phyloP scores from a whole-genome alignment of 2,888 invertebrate species.

The Eupithecia abbreviata region DNA sequence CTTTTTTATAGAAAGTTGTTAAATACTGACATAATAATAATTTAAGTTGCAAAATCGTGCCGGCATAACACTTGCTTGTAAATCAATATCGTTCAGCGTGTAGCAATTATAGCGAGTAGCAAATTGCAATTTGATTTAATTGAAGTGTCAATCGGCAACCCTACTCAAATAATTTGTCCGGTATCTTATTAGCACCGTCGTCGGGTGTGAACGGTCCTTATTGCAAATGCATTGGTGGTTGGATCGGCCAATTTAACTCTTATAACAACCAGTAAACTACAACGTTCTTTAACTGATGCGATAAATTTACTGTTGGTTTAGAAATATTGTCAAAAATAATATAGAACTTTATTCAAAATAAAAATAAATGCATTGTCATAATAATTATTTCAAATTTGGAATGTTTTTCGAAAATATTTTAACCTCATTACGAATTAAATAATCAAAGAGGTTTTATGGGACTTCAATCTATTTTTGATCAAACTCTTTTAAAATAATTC shows the following conservation, averaged over 20 bases:
- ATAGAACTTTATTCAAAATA: neutral
- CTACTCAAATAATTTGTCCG: slow-evolving; percentile 30
- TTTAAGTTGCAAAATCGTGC: neutral
- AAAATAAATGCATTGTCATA: neutral
- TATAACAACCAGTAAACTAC: slow-evolving; percentile 23
- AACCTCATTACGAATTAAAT: neutral
- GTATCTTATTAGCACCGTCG: slow-evolving; percentile 29
- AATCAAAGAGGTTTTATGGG: neutral
- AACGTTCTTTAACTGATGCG: slow-evolving; percentile 23
- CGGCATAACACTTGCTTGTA: neutral
- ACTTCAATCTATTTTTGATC: neutral
- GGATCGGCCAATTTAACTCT: neutral
- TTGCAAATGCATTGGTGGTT: slow-evolving; percentile 35
- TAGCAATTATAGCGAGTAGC: slow-evolving; percentile 21
- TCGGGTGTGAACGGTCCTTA: slow-evolving; percentile 30
- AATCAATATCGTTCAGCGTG: neutral
- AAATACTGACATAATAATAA: neutral
- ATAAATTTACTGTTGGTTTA: neutral
- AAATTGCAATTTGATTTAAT: slow-evolving; percentile 23
- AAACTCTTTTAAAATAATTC: slow-evolving; percentile 6
- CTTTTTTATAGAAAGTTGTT: neutral
- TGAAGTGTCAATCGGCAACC: slow-evolving; percentile 21
- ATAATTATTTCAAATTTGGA: neutral
- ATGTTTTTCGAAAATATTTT: neutral
- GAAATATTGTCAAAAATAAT: neutral